These are phyloP conservation scores for Sisyra terminalis DNA, from an alignment of 2,888 invertebrate genomes.

Conservation along the genomic window DNA sequence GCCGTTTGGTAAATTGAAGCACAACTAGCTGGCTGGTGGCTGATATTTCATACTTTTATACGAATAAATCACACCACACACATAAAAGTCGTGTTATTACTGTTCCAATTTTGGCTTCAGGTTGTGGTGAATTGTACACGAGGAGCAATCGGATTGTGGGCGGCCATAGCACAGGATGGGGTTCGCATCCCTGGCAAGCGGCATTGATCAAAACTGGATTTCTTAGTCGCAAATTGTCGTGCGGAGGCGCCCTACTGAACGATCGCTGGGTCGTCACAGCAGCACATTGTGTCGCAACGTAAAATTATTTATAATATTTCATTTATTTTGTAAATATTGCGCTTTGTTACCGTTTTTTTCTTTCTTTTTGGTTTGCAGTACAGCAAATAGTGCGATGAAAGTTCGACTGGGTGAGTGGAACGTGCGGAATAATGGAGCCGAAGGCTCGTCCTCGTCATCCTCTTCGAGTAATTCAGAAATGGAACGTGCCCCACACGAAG, in stretches of 20 bases:
- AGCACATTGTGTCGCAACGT: constrained; percentile 85
- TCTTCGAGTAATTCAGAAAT: neutral
- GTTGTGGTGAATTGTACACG: constrained; percentile 78
- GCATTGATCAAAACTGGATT: constrained; percentile 85
- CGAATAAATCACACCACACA: neutral
- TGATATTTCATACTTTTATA: neutral
- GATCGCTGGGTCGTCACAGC: constrained; percentile 87
- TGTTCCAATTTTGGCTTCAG: constrained; percentile 32
- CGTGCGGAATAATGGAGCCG: constrained; percentile 41
- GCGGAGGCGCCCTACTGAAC: constrained; percentile 79
- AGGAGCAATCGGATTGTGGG: constrained; percentile 84
- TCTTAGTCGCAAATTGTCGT: constrained; percentile 75
- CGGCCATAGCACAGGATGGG: constrained; percentile 79
- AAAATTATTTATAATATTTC: constrained; percentile 18
- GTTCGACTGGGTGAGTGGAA: constrained; percentile 89
- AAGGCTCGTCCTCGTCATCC: constrained; percentile 28
- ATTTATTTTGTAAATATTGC: no score
- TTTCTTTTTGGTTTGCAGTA: constrained; percentile 34
- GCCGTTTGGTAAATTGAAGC: no score
- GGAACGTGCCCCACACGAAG: constrained; percentile 72
- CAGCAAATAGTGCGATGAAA: constrained; percentile 73
- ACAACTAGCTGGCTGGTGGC: no score
- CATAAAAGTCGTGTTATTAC: neutral
- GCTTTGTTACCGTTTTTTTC: constrained; percentile 1
- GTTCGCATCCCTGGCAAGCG: constrained; percentile 88